These are phyloP conservation scores for Cataglyphis albicans DNA, from an alignment of 2,888 invertebrate genomes.

Conservation along the genomic window DNA sequence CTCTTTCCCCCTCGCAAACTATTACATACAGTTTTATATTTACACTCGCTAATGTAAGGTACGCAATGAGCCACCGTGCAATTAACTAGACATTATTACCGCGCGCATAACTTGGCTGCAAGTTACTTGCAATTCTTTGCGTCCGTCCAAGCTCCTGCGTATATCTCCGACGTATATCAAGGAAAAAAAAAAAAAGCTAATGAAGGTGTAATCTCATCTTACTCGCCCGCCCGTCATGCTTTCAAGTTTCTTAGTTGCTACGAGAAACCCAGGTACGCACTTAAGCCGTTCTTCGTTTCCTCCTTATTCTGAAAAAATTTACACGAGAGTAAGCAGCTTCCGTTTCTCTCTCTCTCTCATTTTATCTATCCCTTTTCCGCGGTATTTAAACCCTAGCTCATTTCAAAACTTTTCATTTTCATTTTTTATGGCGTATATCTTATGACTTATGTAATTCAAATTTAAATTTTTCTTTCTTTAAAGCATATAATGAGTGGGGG, in stretches of 20 bases:
- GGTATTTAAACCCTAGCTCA: slow-evolving; percentile 21
- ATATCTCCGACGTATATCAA: slow-evolving; percentile 58
- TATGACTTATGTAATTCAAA: not conserved
- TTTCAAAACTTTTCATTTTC: slow-evolving; percentile 1
- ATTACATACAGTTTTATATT: slow-evolving; percentile 58
- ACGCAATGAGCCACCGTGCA: slow-evolving; percentile 67
- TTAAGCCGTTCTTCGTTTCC: slow-evolving; percentile 42
- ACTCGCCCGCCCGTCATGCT: slow-evolving; percentile 49
- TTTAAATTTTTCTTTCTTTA: not conserved
- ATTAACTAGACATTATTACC: slow-evolving; percentile 80
- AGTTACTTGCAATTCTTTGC: slow-evolving; percentile 71
- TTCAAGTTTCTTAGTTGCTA: slow-evolving; percentile 34
- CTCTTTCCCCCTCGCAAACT: not conserved
- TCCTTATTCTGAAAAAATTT: slow-evolving; percentile 52
- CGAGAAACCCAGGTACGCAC: slow-evolving; percentile 16
- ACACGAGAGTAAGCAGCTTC: slow-evolving; percentile 58
- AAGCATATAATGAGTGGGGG: not conserved
- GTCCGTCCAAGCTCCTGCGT: slow-evolving; percentile 36
- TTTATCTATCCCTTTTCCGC: slow-evolving; percentile 48
- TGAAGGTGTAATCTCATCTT: slow-evolving; percentile 69
- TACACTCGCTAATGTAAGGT: slow-evolving; percentile 24
- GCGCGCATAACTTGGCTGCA: slow-evolving; percentile 73
- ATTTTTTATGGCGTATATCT: not conserved
- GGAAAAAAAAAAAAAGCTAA: slow-evolving; percentile 52
- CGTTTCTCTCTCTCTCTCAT: slow-evolving; percentile 56